Evolutionary conservation across 2,797 vertebrate species (phyloP).

Genomic region (Acipenser transmontanus): DNA sequence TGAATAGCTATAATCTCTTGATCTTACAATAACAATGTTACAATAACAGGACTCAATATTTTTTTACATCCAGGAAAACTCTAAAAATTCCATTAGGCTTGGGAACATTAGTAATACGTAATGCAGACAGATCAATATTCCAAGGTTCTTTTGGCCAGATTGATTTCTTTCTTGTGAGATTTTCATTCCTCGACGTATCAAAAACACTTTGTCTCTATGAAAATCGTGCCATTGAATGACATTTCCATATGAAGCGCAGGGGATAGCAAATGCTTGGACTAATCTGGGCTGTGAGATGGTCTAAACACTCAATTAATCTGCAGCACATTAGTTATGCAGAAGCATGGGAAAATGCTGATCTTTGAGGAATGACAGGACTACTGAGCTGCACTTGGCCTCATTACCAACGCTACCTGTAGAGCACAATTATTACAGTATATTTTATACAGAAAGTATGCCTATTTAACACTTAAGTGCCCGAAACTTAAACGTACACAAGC

Average conservation of each 20-base stretch:
- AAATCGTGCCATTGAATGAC: slow-evolving; percentile 50
- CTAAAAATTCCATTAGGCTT: slow-evolving; percentile 43
- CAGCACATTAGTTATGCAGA: slow-evolving; percentile 43
- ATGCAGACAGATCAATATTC: slow-evolving; percentile 46
- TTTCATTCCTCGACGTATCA: slow-evolving; percentile 56
- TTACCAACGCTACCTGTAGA: slow-evolving; percentile 50
- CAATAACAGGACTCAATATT: not conserved
- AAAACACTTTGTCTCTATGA: slow-evolving; percentile 52
- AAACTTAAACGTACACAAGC: slow-evolving; percentile 40
- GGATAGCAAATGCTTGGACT: slow-evolving; percentile 51
- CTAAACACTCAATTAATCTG: slow-evolving; percentile 49
- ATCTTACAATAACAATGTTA: too few species aligned
- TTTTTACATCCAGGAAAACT: slow-evolving; percentile 20
- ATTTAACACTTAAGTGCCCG: slow-evolving; percentile 36
- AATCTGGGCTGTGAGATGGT: slow-evolving; percentile 47
- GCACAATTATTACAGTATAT: slow-evolving; percentile 45
- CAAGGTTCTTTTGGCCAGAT: slow-evolving; percentile 46
- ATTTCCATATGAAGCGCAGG: slow-evolving; percentile 58
- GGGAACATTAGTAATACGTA: slow-evolving; percentile 41
- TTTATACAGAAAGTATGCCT: slow-evolving; percentile 21
- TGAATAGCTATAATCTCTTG: too few species aligned
- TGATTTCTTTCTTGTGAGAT: slow-evolving; percentile 59
- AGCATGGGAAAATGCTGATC: slow-evolving; percentile 50
- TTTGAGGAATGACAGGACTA: slow-evolving; percentile 42
- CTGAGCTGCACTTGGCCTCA: slow-evolving; percentile 47